A percentile compares a stretch with the other conserved stretches of the same genome.
Evolutionary conservation across 2,113 vertebrate genomes (phyloP).

Genomic region (Xyliphius kryptos): DNA sequence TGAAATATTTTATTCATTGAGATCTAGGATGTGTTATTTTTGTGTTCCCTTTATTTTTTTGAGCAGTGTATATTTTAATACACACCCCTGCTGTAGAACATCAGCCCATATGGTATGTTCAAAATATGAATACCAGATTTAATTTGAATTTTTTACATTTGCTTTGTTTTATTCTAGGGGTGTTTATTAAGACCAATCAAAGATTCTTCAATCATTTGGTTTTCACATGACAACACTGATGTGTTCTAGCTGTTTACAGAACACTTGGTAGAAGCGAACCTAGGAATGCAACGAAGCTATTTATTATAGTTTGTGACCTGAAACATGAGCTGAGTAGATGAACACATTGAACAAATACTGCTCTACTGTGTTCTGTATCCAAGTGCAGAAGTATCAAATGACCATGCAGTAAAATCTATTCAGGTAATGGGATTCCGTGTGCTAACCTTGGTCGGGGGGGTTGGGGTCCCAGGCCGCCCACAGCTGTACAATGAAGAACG

Average conservation of each 20-base stretch:
- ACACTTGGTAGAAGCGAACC: constrained; percentile 9
- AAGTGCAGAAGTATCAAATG: not conserved
- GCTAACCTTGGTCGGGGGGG: constrained; percentile 65
- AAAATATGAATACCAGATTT: too few relatives aligned
- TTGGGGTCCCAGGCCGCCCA: constrained; percentile 79
- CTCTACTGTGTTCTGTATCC: not conserved
- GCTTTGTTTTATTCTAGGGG: too few relatives aligned
- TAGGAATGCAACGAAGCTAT: constrained; percentile 15
- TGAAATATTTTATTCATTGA: too few relatives aligned
- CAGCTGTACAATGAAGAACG: constrained; percentile 81
- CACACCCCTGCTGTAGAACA: too few relatives aligned
- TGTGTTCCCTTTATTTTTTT: too few relatives aligned
- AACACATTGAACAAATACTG: constrained; percentile 14
- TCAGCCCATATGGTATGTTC: too few relatives aligned
- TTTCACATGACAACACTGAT: not conserved
- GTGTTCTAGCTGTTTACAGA: constrained; percentile 18
- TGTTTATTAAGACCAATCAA: too few relatives aligned
- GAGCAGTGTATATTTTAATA: too few relatives aligned
- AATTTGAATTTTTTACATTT: too few relatives aligned
- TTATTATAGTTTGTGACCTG: constrained; percentile 14
- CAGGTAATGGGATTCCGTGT: not conserved
- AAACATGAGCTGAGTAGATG: constrained; percentile 10
- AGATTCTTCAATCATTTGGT: too few relatives aligned
- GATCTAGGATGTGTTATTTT: too few relatives aligned
- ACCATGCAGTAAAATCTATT: constrained; percentile 1